A percentile compares a stretch with the other conserved stretches of the same genome.
Conservation (phyloP, 2,113 vertebrate species). For the Nerophis lumbriciformis region DNA sequence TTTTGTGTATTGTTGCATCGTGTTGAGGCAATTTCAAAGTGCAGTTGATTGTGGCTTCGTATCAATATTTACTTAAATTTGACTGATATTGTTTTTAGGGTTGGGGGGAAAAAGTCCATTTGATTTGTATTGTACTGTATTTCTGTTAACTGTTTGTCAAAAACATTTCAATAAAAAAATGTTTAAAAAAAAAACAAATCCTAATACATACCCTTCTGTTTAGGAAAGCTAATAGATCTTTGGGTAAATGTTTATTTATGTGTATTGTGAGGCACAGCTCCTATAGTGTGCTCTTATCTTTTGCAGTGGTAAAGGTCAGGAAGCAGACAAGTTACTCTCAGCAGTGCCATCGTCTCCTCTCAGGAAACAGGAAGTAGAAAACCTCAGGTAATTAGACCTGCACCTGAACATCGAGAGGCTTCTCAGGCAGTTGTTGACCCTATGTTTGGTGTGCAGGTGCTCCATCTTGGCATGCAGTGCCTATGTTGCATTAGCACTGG, state of each 20-base stretch:
- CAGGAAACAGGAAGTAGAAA: conserved; percentile 94
- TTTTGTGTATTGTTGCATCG: too few relatives aligned
- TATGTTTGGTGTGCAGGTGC: conserved; percentile 71
- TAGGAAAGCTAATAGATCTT: too few relatives aligned
- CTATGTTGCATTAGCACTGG: conserved; percentile 90
- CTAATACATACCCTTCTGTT: too few relatives aligned
- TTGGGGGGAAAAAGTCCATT: too few relatives aligned
- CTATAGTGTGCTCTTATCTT: conserved; percentile 31
- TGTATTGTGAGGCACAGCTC: background rate
- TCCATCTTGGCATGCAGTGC: conserved; percentile 93
- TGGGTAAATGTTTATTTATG: background rate
- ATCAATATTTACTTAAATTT: too few relatives aligned
- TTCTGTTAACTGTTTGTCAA: background rate
- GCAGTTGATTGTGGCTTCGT: too few relatives aligned
- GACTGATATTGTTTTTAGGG: too few relatives aligned
- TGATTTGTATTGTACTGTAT: background rate
- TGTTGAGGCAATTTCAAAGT: too few relatives aligned
- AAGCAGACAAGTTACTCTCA: conserved; percentile 91
- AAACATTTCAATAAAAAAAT: too few relatives aligned
- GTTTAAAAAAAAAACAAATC: too few relatives aligned
- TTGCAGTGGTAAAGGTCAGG: conserved; percentile 89
- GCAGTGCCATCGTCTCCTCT: conserved; percentile 92
- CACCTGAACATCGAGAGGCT: background rate
- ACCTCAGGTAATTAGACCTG: conserved; percentile 79
- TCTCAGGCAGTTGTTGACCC: background rate